A percentile compares a stretch with the other conserved stretches of the same genome.
phyloP scores from a whole-genome alignment of 2,113 vertebrate genomes.

The Polyodon spathula region DNA sequence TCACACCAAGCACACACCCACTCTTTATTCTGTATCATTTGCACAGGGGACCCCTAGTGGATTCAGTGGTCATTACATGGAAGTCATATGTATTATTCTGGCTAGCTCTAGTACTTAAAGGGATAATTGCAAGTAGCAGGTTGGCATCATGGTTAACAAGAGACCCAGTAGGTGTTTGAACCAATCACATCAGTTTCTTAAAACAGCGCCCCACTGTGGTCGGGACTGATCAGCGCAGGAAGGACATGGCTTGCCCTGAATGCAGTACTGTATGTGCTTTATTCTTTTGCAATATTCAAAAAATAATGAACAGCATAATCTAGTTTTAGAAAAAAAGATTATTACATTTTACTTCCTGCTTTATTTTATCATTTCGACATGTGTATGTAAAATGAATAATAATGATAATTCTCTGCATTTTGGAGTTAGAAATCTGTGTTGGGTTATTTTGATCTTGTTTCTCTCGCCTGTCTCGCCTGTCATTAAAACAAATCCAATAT shows the following conservation, averaged over 20 bases:
- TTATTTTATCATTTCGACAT: neutral
- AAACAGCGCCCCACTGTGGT: neutral
- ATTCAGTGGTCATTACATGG: neutral
- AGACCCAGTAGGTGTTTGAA: neutral
- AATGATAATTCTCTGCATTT: no score
- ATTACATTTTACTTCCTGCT: neutral
- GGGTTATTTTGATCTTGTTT: no score
- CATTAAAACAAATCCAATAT: no score
- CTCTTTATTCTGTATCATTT: neutral
- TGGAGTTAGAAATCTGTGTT: no score
- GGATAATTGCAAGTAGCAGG: no score
- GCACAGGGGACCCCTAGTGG: conserved; percentile 23
- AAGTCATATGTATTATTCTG: no score
- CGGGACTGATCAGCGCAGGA: neutral
- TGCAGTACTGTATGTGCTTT: neutral
- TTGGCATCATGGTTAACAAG: neutral
- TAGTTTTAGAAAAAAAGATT: neutral
- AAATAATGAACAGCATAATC: no score
- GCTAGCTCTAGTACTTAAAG: no score
- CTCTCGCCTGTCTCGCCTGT: no score
- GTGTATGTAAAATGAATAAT: neutral
- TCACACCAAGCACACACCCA: neutral
- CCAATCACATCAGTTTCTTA: neutral
- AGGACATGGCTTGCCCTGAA: neutral
- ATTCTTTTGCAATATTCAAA: neutral